Percentiles rank a stretch among this genome's conserved stretches.
Evolutionary conservation across 2,113 vertebrate genomes (phyloP).

Genomic region (Gymnobelideus leadbeateri): DNA sequence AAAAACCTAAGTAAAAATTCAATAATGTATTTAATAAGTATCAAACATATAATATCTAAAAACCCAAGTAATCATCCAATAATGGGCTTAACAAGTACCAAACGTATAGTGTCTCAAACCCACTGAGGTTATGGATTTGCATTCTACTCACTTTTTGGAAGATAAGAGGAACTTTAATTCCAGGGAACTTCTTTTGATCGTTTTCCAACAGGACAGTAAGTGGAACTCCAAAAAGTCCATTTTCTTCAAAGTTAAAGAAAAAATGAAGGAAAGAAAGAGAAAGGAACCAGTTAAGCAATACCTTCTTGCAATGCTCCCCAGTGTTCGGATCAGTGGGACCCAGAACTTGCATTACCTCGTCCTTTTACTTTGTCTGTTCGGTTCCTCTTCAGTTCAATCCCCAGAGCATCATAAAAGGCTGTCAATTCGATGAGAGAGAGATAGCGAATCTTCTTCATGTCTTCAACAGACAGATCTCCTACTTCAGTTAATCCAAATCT

Average conservation of each 20-base stretch:
- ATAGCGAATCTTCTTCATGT: conserved; percentile 93
- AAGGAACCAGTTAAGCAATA: rapidly evolving
- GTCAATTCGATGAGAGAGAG: conserved; percentile 92
- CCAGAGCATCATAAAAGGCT: conserved; percentile 90
- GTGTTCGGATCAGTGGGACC: rapidly evolving
- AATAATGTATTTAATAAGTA: neutral
- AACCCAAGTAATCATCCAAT: neutral
- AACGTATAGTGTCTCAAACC: neutral
- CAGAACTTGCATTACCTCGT: conserved; percentile 83
- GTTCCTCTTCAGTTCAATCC: conserved; percentile 91
- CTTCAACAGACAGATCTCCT: conserved; percentile 90
- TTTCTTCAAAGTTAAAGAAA: conserved; percentile 84
- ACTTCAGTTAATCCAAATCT: conserved; percentile 89
- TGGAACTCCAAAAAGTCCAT: conserved; percentile 93
- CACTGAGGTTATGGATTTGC: rapidly evolving
- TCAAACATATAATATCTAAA: neutral
- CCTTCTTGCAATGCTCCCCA: neutral
- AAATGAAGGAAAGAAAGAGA: conserved; percentile 48
- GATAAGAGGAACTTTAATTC: conserved; percentile 92
- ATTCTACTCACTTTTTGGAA: conserved; percentile 91
- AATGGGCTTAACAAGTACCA: neutral
- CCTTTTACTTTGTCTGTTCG: conserved; percentile 86
- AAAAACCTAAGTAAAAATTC: neutral
- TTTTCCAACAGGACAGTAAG: conserved; percentile 90
- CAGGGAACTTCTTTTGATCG: conserved; percentile 93